Percentiles rank a stretch among this genome's conserved stretches.
Conservation (phyloP, 2,797 vertebrate species). For the Argentina silus region DNA sequence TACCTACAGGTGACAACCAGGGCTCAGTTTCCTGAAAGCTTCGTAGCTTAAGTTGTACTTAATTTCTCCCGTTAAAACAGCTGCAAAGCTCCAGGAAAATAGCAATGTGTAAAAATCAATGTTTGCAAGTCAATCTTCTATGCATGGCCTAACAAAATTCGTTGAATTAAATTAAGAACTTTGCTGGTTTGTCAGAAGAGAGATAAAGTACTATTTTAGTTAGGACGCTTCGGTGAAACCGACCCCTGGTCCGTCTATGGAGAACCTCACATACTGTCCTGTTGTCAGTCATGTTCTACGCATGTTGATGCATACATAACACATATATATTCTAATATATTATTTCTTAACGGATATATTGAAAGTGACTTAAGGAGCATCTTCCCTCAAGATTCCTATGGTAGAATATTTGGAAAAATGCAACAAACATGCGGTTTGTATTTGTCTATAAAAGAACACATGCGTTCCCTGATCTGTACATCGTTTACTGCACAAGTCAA, state of each 20-base stretch:
- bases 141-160: too few relatives aligned
- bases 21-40: too few relatives aligned
- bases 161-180: too few relatives aligned
- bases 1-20: background rate
- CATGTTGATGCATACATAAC: background rate
- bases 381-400: background rate
- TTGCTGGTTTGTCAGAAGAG: too few relatives aligned
- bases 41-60: too few relatives aligned
- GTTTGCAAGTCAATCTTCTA: too few relatives aligned
- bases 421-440: slow-evolving; percentile 30
- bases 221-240: too few relatives aligned
- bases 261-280: background rate
- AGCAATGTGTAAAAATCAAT: too few relatives aligned
- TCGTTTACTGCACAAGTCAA: slow-evolving; percentile 15
- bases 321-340: slow-evolving; percentile 2
- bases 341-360: background rate
- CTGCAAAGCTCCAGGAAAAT: too few relatives aligned
- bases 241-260: too few relatives aligned
- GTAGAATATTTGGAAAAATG: slow-evolving; percentile 7
- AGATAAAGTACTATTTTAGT: too few relatives aligned
- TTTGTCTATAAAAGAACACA: slow-evolving; percentile 36
- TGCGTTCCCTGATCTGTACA: slow-evolving; percentile 27
- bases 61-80: too few relatives aligned
- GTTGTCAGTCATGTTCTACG: background rate
- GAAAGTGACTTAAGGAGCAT: background rate